phyloP scores from a whole-genome alignment of 2,888 invertebrate genomes.

The Heliconius cydno region DNA sequence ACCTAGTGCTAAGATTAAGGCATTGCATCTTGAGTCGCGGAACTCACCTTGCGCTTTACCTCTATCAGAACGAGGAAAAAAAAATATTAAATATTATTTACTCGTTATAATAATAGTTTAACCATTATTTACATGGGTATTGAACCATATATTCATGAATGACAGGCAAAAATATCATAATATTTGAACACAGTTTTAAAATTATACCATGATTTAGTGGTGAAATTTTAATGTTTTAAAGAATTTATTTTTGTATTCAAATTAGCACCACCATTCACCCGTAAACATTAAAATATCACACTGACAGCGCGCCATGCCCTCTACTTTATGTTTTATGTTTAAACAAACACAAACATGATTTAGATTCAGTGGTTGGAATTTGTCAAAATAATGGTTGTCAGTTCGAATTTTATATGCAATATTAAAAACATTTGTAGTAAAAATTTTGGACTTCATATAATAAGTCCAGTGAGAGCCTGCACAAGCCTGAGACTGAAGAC shows the following conservation, averaged over 20 bases:
- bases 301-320: slow-evolving; percentile 51
- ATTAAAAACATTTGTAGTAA: too few species aligned
- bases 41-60: too few species aligned
- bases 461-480: too few species aligned
- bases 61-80: too few species aligned
- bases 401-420: not conserved
- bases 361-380: not conserved
- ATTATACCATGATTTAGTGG: not conserved
- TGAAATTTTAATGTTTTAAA: not conserved
- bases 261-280: slow-evolving; percentile 36
- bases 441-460: too few species aligned
- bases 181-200: not conserved
- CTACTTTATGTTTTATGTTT: slow-evolving; percentile 19
- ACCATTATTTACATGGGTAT: not conserved
- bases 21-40: too few species aligned
- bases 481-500: too few species aligned
- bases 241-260: not conserved
- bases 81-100: too few species aligned
- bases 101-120: too few species aligned
- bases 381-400: not conserved
- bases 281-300: slow-evolving; percentile 53
- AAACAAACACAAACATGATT: slow-evolving; percentile 7
- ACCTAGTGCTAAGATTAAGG: too few species aligned
- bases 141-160: not conserved
- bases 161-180: not conserved